Base-by-base conservation (phyloP, 1,140 invertebrate genomes). In the Trichogramma pretiosum region DNA sequence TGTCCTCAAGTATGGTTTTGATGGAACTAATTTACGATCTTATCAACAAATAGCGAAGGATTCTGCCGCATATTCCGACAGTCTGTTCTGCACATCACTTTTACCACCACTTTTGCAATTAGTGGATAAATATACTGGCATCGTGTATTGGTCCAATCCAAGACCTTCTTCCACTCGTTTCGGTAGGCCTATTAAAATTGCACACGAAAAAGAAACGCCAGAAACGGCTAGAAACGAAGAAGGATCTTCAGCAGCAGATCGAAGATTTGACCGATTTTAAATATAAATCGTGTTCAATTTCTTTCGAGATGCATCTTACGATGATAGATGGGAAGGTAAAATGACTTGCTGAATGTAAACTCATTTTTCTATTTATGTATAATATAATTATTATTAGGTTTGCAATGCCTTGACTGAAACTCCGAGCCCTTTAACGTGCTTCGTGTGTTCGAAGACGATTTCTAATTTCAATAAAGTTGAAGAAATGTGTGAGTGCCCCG, bases 81-180 rank as follows among this genome's bases (percentile, higher is more conserved):
- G 21, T 14, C 3, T 44, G 35, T 44, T 44, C 22, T 16, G 5
- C 3, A 33, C 42, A 3, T 44, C 30, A 5, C 2, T 44, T 21
- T 30, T 44, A 21, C 42, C 42, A n/a, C n/a, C n/a, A n/a, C n/a
- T n/a, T 17, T 3, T 44, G 3, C 28, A 34, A 34, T 21, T 44
- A 11, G 3, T 13, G n/a, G 3, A 34, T 8, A 5, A 3, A 21
- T 8, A n/a, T 13, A 28, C 42, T 2, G 10, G 3, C 35, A 32
- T 34, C 51, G 33, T 52, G 24, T 26, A 55, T 37, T 43, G 45
- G 50, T 21, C 14, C 32, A 52, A 52, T 39, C 36, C 33, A 24
- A 21, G 50, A 14, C 45, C 45, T 13, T 48, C 22, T 7, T 48
- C 35, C 7, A n/a, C 46, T 3, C 16, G 46, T 2, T 48, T 43